These are phyloP conservation scores for Myotis vivesi DNA, from an alignment of 2,797 vertebrate genomes.

Conservation along the genomic window DNA sequence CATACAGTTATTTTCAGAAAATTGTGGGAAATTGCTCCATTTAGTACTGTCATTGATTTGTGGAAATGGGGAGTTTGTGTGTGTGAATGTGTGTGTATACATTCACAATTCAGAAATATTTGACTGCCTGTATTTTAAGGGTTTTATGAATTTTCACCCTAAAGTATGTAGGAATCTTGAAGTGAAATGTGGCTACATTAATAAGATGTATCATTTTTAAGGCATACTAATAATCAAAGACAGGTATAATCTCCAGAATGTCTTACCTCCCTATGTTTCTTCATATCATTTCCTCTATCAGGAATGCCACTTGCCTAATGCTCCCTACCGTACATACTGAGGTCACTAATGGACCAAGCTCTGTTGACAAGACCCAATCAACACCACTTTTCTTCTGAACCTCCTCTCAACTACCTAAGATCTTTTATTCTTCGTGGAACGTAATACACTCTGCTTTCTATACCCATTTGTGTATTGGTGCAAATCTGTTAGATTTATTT, in stretches of 20 bases:
- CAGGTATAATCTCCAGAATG: not conserved
- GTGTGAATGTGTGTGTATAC: not conserved
- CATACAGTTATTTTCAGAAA: constrained; percentile 43
- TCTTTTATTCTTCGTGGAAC: not conserved
- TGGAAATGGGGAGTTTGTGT: not conserved
- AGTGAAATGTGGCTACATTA: constrained; percentile 21
- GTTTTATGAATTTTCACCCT: constrained; percentile 36
- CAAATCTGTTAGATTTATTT: not conserved
- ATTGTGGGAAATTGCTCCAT: constrained; percentile 54
- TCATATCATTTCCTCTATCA: not conserved
- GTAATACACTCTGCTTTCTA: not conserved
- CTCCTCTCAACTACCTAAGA: not conserved
- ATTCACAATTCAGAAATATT: constrained; percentile 3
- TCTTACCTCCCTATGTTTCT: not conserved
- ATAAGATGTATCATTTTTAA: not conserved
- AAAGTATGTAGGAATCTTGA: constrained; percentile 24
- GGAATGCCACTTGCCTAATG: not conserved
- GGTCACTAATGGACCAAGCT: not conserved
- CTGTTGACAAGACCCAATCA: not conserved
- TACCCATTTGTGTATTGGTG: not conserved
- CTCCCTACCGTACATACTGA: not conserved
- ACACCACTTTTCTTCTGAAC: not conserved
- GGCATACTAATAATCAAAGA: not conserved
- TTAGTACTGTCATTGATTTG: constrained; percentile 57
- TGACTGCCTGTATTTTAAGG: constrained; percentile 43